phyloP scores from a whole-genome alignment of 1,140 invertebrate species.

The Brachionus plicatilis region DNA sequence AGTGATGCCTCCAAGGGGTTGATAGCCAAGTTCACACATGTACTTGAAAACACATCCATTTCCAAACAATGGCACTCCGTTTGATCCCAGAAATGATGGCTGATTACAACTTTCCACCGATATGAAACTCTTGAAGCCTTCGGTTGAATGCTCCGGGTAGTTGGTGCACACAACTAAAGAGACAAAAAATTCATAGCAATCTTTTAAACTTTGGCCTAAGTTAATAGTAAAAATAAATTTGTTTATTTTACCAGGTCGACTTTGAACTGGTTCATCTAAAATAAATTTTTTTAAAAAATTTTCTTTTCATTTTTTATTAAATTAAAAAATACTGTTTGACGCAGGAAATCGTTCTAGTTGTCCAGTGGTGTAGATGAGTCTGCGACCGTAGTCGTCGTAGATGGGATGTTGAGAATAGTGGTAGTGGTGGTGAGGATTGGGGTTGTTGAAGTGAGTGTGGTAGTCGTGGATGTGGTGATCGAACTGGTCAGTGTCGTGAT shows the following conservation, averaged over 20 bases:
- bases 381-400: not conserved
- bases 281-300: not conserved
- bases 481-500: not conserved
- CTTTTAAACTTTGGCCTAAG: not conserved
- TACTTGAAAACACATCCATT: conserved; percentile 35
- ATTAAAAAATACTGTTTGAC: not conserved
- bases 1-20: not conserved
- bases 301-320: not conserved
- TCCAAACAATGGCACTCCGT: conserved; percentile 23
- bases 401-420: not conserved
- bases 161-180: not conserved
- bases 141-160: conserved; percentile 36
- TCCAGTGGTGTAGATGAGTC: not conserved
- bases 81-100: not conserved
- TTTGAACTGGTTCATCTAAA: not conserved
- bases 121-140: conserved; percentile 38
- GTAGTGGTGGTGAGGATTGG: conserved; percentile 10
- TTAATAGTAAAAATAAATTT: not conserved
- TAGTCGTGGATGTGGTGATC: not conserved
- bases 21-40: conserved; percentile 36
- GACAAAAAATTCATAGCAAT: not conserved
- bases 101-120: conserved; percentile 35
- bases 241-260: not conserved
- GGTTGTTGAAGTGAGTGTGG: not conserved
- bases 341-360: conserved; percentile 6